These are phyloP conservation scores for Macrosteles quadrilineatus DNA, from an alignment of 1,140 invertebrate species.

Conservation along the genomic window DNA sequence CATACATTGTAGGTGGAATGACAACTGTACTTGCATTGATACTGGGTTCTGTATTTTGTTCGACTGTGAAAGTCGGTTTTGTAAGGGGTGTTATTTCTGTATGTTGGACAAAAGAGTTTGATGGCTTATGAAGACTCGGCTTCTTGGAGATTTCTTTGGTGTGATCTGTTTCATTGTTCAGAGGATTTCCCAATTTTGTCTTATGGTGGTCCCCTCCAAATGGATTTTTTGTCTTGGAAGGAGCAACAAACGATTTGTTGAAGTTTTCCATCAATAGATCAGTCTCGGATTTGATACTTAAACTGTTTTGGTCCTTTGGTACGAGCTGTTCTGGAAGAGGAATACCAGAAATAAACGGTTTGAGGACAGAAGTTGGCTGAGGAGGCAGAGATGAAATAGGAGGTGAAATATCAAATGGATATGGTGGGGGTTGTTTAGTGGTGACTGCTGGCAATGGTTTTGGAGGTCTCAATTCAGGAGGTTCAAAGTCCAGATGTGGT, in stretches of 20 bases:
- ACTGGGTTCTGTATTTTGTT: not conserved
- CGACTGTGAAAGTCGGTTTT: not conserved
- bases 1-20: no score
- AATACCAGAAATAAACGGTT: conserved; percentile 65
- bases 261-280: not conserved
- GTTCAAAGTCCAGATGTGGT: conserved; percentile 70
- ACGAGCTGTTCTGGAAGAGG: conserved; percentile 74
- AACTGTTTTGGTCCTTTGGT: conserved; percentile 40
- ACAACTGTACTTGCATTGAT: not conserved
- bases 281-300: conserved; percentile 8
- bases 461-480: conserved; percentile 50
- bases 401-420: conserved; percentile 68
- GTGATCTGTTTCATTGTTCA: conserved; percentile 1
- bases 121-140: not conserved
- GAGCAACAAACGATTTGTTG: conserved; percentile 8
- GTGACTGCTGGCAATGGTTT: conserved; percentile 51
- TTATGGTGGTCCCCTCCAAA: not conserved
- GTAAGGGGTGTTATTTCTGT: conserved; percentile 7
- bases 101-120: conserved; percentile 7
- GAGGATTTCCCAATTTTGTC: not conserved
- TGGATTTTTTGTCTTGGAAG: conserved; percentile 7
- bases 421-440: conserved; percentile 59
- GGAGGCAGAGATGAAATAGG: conserved; percentile 42
- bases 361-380: conserved; percentile 45
- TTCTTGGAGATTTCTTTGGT: not conserved